Base-by-base conservation (phyloP, 2,113 vertebrate genomes). In the Caracal caracal region DNA sequence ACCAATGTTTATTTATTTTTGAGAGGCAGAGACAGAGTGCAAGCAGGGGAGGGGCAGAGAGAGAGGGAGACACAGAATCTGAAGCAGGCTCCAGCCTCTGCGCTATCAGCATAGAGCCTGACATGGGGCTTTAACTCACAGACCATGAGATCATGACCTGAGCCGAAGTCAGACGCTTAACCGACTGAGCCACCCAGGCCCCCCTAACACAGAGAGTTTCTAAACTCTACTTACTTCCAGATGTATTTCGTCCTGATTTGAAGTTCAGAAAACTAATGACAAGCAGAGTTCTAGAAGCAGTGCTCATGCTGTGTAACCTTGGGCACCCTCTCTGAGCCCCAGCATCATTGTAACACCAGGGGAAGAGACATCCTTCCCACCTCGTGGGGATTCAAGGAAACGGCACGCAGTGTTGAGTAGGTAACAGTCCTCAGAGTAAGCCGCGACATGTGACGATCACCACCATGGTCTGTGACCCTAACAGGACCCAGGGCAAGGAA, bases 321-420 rank as follows among this genome's bases (percentile, higher is more conserved):
- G 49, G 56, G 22, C 33, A 33, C 26, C 16, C 30, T 10, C 86
- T 88, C 47, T 53, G 24, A 76, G 70, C 10, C 40, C 88, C 65
- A 16, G 28, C 16, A 12, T 28, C 59, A 12, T 22, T 65, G 61
- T 88, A 80, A 33, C 65, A 24, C 75, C 0, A 6, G 22, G 10
- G 10, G 37, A 83, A 59, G 71, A 56, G 15, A 79, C n/a, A 51
- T 35, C 2, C 2, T 22, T 66, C 66, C 51, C 79, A 85, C 10
- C 30, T 24, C 0, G 0, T 1, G n/a, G 16, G 26, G 47, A 63
- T 6, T n/a, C 26, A 12, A 76, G 35, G 59, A 79, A 10, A 30
- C 3, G 5, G 30, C 49, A 37, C 26, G 28, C 22, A 6, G 30
- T 1, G 19, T 9, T 22, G 15, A 11, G 28, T 7, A 1, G 0